These are phyloP conservation scores for Chlamydotis undulata DNA, from an alignment of 2,113 vertebrate species.

Conservation along the genomic window DNA sequence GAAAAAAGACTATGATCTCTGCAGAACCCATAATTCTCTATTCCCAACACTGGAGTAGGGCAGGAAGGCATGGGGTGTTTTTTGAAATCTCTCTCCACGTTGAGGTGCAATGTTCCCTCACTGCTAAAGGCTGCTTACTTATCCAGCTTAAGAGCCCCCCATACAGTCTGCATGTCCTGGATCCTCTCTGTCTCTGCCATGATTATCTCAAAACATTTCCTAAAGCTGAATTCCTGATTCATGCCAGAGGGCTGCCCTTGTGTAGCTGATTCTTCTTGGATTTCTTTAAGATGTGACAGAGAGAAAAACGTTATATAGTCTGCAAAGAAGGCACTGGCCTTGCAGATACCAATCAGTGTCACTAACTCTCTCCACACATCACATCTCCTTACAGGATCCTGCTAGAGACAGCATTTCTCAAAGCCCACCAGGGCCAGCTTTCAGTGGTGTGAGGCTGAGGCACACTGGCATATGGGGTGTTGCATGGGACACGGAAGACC, in stretches of 20 bases:
- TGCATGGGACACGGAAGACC: neutral
- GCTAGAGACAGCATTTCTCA: too few species aligned
- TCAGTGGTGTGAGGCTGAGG: neutral
- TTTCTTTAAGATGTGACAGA: neutral
- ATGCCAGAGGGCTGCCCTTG: neutral
- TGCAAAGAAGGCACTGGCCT: neutral
- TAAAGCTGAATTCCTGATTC: neutral
- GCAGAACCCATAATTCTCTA: neutral
- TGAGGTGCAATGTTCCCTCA: accelerated
- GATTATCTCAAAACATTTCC: neutral
- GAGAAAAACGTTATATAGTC: neutral
- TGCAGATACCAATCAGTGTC: neutral
- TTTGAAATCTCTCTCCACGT: neutral
- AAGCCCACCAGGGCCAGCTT: neutral
- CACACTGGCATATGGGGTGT: neutral
- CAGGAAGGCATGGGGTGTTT: neutral
- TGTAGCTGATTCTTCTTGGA: neutral
- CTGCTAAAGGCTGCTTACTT: neutral
- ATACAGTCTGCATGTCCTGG: neutral
- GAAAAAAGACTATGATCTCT: neutral
- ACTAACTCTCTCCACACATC: neutral
- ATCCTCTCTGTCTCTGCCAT: neutral
- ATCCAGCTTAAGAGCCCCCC: neutral
- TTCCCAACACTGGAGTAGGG: neutral
- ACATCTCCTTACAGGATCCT: neutral